Evolutionary conservation across 2,888 invertebrate species (phyloP).

Genomic region (Nomada hirtipes): DNA sequence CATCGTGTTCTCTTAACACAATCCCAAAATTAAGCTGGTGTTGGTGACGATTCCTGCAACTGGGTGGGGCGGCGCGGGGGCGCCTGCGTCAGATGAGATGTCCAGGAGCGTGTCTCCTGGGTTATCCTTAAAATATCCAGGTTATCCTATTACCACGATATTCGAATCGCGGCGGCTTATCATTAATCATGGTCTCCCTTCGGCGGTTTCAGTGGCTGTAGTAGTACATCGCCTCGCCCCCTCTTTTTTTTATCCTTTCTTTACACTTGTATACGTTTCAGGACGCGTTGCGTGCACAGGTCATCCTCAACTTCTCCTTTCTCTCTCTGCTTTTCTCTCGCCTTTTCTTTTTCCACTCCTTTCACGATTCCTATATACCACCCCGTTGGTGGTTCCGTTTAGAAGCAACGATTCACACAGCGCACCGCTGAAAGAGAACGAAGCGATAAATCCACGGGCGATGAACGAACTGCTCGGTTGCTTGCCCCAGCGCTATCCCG

Average conservation of each 20-base stretch:
- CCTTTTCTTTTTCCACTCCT: constrained; percentile 12
- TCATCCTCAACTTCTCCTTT: constrained; percentile 44
- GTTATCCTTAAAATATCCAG: constrained; percentile 78
- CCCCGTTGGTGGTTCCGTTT: constrained; percentile 4
- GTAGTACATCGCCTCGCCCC: constrained; percentile 21
- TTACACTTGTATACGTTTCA: constrained; percentile 41
- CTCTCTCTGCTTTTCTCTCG: neutral
- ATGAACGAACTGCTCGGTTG: constrained; percentile 63
- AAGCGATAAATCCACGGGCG: constrained; percentile 67
- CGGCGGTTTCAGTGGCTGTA: constrained; percentile 43
- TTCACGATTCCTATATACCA: constrained; percentile 23
- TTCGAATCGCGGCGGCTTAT: constrained; percentile 77
- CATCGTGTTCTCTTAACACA: neutral
- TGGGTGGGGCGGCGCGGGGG: constrained; percentile 70
- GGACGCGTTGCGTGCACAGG: constrained; percentile 38
- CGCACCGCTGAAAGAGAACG: constrained; percentile 54
- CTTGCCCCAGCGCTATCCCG: constrained; percentile 57
- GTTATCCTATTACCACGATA: constrained; percentile 79
- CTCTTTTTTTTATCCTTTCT: constrained; percentile 5
- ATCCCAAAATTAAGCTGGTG: neutral
- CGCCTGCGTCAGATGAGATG: constrained; percentile 73
- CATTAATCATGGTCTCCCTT: constrained; percentile 75
- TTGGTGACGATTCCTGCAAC: constrained; percentile 62
- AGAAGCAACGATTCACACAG: constrained; percentile 56
- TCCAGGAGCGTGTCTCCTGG: constrained; percentile 77